Percentiles rank a stretch among this genome's conserved stretches.
phyloP scores from a whole-genome alignment of 1,140 invertebrate species.

The Aricia agestis region DNA sequence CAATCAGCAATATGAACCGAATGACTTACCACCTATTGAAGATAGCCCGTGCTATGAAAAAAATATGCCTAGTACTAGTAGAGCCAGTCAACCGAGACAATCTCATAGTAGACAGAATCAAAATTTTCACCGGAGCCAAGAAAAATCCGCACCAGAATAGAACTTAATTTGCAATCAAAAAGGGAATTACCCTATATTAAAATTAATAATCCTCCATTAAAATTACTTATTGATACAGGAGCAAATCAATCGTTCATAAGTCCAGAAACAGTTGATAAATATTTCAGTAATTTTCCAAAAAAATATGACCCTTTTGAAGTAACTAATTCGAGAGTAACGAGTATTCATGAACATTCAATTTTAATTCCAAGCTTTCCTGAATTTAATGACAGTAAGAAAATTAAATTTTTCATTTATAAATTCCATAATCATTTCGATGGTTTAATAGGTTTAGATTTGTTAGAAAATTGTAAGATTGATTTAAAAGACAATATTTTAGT shows the following conservation, averaged over 20 bases:
- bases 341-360: slow-evolving; percentile 27
- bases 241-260: slow-evolving; percentile 18
- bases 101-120: neutral
- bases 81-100: neutral
- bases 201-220: slow-evolving; percentile 23
- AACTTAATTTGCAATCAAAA: slow-evolving; percentile 24
- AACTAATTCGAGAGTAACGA: slow-evolving; percentile 24
- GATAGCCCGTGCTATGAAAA: neutral
- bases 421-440: slow-evolving; percentile 38
- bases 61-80: neutral
- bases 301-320: slow-evolving; percentile 29
- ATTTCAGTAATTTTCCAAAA: neutral
- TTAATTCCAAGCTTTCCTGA: slow-evolving; percentile 27
- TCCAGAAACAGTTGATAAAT: neutral
- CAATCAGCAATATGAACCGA: neutral
- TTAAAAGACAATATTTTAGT: slow-evolving; percentile 21
- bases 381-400: slow-evolving; percentile 24
- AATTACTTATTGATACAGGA: slow-evolving; percentile 21
- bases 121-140: slow-evolving; percentile 17
- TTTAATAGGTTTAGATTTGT: slow-evolving; percentile 26
- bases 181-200: slow-evolving; percentile 23
- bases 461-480: slow-evolving; percentile 28
- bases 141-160: slow-evolving; percentile 22
- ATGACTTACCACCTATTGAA: neutral
- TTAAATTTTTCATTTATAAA: slow-evolving; percentile 33